Base-by-base conservation (phyloP, 2,113 vertebrate genomes). In the Strix uralensis region DNA sequence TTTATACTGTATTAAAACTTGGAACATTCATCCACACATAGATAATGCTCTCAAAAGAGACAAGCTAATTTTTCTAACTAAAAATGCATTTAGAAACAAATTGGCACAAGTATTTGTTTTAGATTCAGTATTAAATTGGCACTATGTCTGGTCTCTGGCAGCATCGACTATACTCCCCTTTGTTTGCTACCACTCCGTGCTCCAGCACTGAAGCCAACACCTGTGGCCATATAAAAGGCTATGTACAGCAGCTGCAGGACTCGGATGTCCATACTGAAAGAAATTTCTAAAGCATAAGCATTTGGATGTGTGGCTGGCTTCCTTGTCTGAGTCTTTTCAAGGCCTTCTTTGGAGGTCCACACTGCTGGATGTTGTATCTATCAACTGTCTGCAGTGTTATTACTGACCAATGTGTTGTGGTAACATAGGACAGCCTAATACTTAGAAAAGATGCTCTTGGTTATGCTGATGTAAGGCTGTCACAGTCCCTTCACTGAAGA, bases 151-250 rank as follows among this genome's bases (percentile, higher is more conserved):
- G 86, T 46, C 95, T 94, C 97, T 98, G 98, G 98, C 98, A 98
- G 93, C 96, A 71, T 30, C 55, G 74, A 96, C 97, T 98, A 90
- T 97, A 94, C 97, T 92, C 71, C 95, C 95, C 97, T 98, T 98
- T 98, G 97, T 98, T 97, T 97, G 77, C 86, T 55, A 65, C 94
- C 73, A 94, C 92, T 96, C 88, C 2, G 83, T 81, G 94, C 94
- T 97, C 95, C 89, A 81, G 96, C 88, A 81, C 83, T 84, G 91
- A 80, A 97, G 97, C 98, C 97, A 98, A 97, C 97, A 98, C 98
- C 97, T 98, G 98, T 98, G 98, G 80, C 94, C 79, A 78, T 91
- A 98, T 88, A 98, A 98, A 98, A 97, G 98, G 93, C 97, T 89
- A 92, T 40, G 71, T 92, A 94, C 78, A 92, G 96, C 98, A 98